Base-by-base conservation (phyloP, 1,140 invertebrate genomes). In the Pseudomyrmex gracilis region DNA sequence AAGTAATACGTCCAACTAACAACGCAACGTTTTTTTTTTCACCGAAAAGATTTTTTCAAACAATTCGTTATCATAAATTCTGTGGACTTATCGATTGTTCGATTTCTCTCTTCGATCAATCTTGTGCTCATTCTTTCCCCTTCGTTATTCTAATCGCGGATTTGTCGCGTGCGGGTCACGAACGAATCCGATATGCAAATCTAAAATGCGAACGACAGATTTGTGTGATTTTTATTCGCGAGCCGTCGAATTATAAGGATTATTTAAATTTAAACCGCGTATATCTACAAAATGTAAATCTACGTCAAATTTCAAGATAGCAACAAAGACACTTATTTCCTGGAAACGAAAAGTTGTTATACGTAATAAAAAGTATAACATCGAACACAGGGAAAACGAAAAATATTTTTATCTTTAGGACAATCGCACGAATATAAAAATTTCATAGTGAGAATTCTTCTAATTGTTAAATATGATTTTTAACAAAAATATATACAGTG, bases 181-280 rank as follows among this genome's bases (percentile, higher is more conserved):
- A 78, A 78, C 51, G 34, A 7, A 47, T 47, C 20, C 20, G 64
- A 78, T 70, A 78, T 70, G 64, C 63, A 78, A 78, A 78, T 78
- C 15, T 68, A 78, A 78, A 57, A 58, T 49, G 74, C 51, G 43
- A 68, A 78, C 49, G 34, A 22, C 34, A 34, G 51, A 22, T 78
- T 78, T 55, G 34, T 47, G 20, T 8, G 64, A 78, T 47, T 78
- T 78, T 78, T 58, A 8, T 20, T 22, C 43, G 34, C 43, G 34
- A 17, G 9, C 20, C 5, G 10, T 68, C 9, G 51, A 64, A 47
- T 67, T 68, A 68, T 58, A n/a, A 45, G 45, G 34, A 45, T 15
- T 9, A 17, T 5, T 20, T 78, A 57, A 78, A 57, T 17, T 60
- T 20, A n/a, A 13, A 49, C 5, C 4, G 5, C 34, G 34, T n/a